These are phyloP conservation scores for Caenorhabditis doughertyi DNA, from an alignment of 2,888 invertebrate genomes.

Conservation along the genomic window DNA sequence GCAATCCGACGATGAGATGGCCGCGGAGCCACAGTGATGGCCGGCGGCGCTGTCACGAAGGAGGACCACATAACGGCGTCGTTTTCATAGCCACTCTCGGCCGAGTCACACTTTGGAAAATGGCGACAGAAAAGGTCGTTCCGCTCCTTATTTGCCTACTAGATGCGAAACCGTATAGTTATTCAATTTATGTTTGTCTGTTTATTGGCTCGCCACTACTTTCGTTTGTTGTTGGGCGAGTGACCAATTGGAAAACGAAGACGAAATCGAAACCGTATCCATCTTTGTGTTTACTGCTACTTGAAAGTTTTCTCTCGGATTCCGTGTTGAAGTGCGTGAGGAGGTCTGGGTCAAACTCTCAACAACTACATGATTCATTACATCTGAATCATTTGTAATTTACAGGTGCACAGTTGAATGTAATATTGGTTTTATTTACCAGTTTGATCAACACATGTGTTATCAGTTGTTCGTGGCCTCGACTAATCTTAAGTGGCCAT, in stretches of 20 bases:
- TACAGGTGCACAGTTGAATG: background rate
- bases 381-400: background rate
- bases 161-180: conserved; percentile 67
- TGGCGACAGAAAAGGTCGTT: conserved; percentile 18
- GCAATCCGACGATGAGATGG: conserved; percentile 25
- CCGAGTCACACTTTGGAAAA: conserved; percentile 25
- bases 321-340: conserved; percentile 43
- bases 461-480: too few relatives aligned
- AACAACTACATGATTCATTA: background rate
- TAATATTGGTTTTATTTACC: too few relatives aligned
- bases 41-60: conserved; percentile 65
- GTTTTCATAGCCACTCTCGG: conserved; percentile 38
- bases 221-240: conserved; percentile 62
- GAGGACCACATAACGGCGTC: conserved; percentile 56
- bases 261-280: conserved; percentile 59
- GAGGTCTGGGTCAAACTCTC: background rate
- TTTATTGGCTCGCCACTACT: conserved; percentile 64
- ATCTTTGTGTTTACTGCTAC: conserved; percentile 54
- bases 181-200: conserved; percentile 65
- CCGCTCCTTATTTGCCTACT: conserved; percentile 60
- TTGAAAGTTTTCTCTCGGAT: conserved; percentile 49
- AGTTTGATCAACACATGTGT: too few relatives aligned
- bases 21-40: conserved; percentile 59
- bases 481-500: too few relatives aligned
- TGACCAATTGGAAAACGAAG: conserved; percentile 59